These are phyloP conservation scores for Lepidocyrtinus sp. DNA, from an alignment of 2,888 invertebrate genomes.

Conservation along the genomic window DNA sequence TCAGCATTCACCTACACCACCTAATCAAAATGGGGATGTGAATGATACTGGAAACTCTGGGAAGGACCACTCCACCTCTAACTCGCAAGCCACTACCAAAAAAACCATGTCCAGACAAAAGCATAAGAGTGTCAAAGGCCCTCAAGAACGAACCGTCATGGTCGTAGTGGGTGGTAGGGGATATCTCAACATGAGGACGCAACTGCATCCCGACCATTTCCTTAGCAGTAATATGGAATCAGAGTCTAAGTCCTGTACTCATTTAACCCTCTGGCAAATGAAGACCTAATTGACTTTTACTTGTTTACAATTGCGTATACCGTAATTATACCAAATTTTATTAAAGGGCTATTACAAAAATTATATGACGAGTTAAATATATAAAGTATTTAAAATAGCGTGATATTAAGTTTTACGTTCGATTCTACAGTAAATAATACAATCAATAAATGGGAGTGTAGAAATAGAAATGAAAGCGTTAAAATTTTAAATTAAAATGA, in stretches of 20 bases:
- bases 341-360: too few relatives aligned
- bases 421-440: too few relatives aligned
- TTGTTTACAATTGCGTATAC: too few relatives aligned
- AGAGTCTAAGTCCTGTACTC: conserved; percentile 80
- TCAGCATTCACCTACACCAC: conserved; percentile 25
- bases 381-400: too few relatives aligned
- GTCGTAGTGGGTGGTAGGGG: conserved; percentile 91
- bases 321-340: too few relatives aligned
- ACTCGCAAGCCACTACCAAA: conserved; percentile 11
- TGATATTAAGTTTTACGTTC: too few relatives aligned
- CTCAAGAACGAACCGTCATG: conserved; percentile 79
- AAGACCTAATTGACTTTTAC: conserved; percentile 73
- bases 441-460: too few relatives aligned
- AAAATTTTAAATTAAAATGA: too few relatives aligned
- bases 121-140: conserved; percentile 35
- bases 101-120: conserved; percentile 45
- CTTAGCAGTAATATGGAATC: conserved; percentile 75
- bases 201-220: conserved; percentile 77
- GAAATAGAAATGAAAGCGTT: too few relatives aligned
- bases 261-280: conserved; percentile 92
- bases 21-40: conserved; percentile 1
- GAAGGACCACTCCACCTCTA: conserved; percentile 13
- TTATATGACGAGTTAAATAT: too few relatives aligned
- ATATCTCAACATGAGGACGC: conserved; percentile 88
- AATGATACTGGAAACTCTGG: background rate